Conservation (phyloP, 2,113 vertebrate genomes). For the Ellobius talpinus region DNA sequence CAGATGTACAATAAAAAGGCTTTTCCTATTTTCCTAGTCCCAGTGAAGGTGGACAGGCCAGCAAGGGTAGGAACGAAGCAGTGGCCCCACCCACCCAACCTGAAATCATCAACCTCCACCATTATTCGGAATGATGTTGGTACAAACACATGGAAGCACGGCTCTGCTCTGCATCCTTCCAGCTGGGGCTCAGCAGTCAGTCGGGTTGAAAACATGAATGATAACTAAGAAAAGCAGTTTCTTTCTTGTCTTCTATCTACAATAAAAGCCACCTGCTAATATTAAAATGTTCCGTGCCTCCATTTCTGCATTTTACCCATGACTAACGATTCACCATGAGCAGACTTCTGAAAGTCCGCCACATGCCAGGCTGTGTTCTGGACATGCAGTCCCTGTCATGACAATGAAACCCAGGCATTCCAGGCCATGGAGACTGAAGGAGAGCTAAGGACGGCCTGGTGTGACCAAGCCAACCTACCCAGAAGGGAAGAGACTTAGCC, state of each 20-base stretch:
- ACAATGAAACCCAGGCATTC: background rate
- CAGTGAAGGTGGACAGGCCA: background rate
- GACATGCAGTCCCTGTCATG: background rate
- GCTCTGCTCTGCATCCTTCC: background rate
- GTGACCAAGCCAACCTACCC: background rate
- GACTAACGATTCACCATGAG: background rate
- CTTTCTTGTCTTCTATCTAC: background rate
- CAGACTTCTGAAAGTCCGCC: background rate
- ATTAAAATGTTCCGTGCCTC: background rate
- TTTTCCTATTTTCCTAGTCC: background rate
- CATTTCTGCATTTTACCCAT: background rate
- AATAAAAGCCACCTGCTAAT: background rate
- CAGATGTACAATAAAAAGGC: background rate
- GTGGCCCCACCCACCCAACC: background rate
- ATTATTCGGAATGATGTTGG: background rate
- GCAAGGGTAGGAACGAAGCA: background rate
- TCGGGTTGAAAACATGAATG: background rate
- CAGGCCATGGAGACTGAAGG: background rate
- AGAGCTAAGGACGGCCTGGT: background rate
- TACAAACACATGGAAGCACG: background rate
- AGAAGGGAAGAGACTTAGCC: background rate
- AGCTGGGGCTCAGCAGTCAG: background rate
- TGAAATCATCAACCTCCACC: background rate
- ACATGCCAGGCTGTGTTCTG: background rate
- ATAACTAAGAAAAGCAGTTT: constrained; percentile 14